Percentiles rank a stretch among this genome's conserved stretches.
Conservation (phyloP, 2,888 invertebrate species). For the Herminia tarsipennalis region DNA sequence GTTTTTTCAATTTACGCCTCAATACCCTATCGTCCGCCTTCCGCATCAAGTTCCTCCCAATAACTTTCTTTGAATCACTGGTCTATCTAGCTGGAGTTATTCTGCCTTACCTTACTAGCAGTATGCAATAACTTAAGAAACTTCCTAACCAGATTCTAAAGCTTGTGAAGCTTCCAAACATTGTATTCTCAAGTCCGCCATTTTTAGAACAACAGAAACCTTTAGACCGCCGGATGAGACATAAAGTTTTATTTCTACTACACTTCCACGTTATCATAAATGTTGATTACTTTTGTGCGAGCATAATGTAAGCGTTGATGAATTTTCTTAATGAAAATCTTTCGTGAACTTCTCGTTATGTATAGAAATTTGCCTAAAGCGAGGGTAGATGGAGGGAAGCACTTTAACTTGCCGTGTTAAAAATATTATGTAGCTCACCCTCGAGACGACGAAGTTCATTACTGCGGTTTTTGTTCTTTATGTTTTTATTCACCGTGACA, state of each 20-base stretch:
- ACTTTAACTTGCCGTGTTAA: slow-evolving; percentile 1
- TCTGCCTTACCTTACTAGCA: no score
- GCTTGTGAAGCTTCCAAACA: slow-evolving; percentile 47
- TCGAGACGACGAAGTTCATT: slow-evolving; percentile 3
- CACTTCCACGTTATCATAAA: slow-evolving; percentile 54
- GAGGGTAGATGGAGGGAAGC: background rate
- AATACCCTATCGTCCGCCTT: no score
- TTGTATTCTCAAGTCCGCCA: slow-evolving; percentile 49
- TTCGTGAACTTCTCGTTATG: slow-evolving; percentile 16
- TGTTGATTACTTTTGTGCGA: slow-evolving; percentile 48
- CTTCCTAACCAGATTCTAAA: slow-evolving; percentile 27
- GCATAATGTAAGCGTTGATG: slow-evolving; percentile 42
- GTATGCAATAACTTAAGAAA: slow-evolving; percentile 3
- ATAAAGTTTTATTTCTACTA: slow-evolving; percentile 60
- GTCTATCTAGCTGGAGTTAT: no score
- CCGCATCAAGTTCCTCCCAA: no score
- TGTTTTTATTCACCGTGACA: background rate
- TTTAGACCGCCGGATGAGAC: slow-evolving; percentile 44
- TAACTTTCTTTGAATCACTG: no score
- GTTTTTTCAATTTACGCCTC: no score
- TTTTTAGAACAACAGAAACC: slow-evolving; percentile 30
- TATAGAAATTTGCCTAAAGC: slow-evolving; percentile 2
- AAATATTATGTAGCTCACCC: slow-evolving; percentile 1
- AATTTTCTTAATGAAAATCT: slow-evolving; percentile 50
- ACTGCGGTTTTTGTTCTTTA: background rate